Evolutionary conservation across 2,888 invertebrate species (phyloP).

Genomic region (Lasioglossum oenotherae): DNA sequence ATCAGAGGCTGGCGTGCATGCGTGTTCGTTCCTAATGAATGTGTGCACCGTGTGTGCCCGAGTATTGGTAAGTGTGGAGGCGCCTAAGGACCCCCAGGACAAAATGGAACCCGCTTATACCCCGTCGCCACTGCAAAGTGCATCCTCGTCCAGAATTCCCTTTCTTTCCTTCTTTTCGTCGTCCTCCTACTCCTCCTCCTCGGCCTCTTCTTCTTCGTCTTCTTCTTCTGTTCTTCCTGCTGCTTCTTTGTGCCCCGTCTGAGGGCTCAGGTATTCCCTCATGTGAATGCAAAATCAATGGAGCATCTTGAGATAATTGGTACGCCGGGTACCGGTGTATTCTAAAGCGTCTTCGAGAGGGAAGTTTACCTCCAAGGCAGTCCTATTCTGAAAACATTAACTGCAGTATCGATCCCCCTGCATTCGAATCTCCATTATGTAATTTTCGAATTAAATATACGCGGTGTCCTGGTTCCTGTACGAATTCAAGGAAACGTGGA

Average conservation of each 20-base stretch:
- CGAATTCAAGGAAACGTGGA: background rate
- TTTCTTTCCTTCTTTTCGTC: constrained; percentile 49
- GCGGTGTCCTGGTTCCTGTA: background rate
- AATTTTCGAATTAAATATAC: background rate
- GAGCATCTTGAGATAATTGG: constrained; percentile 71
- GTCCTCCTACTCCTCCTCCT: constrained; percentile 36
- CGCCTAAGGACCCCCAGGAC: constrained; percentile 81
- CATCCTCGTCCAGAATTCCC: constrained; percentile 77
- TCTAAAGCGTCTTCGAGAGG: constrained; percentile 6
- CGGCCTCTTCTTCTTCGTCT: constrained; percentile 11
- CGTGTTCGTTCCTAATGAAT: constrained; percentile 69
- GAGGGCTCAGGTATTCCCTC: constrained; percentile 56
- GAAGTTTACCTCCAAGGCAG: constrained; percentile 10
- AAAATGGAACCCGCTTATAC: constrained; percentile 83
- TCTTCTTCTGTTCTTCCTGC: background rate
- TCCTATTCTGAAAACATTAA: constrained; percentile 26
- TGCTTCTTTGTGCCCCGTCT: constrained; percentile 32
- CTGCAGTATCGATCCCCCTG: constrained; percentile 18
- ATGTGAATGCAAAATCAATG: constrained; percentile 72
- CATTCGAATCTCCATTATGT: background rate
- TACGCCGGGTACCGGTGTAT: constrained; percentile 37
- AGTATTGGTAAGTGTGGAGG: constrained; percentile 64
- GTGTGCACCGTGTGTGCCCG: constrained; percentile 68
- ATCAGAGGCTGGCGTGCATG: constrained; percentile 55
- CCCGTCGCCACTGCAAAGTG: constrained; percentile 78